Evolutionary conservation across 2,113 vertebrate genomes (phyloP).

Genomic region (Aix galericulata): DNA sequence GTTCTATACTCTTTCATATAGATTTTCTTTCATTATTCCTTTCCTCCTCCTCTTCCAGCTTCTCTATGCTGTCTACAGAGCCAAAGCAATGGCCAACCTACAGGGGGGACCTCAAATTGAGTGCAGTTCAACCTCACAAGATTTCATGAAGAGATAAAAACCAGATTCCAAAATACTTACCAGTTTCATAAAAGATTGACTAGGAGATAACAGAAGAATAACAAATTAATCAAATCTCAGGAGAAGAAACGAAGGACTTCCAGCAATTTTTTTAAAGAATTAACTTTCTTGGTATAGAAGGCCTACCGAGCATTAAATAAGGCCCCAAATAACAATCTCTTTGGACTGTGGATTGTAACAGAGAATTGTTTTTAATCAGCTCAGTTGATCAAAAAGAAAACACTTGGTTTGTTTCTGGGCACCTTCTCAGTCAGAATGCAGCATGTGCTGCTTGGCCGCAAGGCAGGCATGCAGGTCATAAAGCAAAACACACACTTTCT

Average conservation of each 20-base stretch:
- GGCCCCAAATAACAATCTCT: background rate
- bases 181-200: background rate
- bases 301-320: background rate
- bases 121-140: constrained; percentile 16
- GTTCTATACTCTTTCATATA: background rate
- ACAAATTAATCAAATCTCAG: constrained; percentile 41
- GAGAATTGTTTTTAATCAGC: background rate
- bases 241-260: constrained; percentile 20
- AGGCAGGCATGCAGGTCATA: rapidly evolving
- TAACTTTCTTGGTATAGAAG: constrained; percentile 12
- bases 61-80: background rate
- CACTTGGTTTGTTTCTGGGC: background rate
- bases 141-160: constrained; percentile 18
- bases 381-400: constrained; percentile 20
- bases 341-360: background rate
- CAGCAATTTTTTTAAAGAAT: background rate
- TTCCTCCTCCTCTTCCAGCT: background rate
- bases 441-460: background rate
- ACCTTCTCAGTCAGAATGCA: background rate
- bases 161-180: constrained; percentile 29
- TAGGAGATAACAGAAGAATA: constrained; percentile 36
- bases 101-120: background rate
- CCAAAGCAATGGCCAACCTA: constrained; percentile 37
- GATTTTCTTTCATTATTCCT: background rate
- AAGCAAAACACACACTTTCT: background rate